These are phyloP conservation scores for Aethina tumida DNA, from an alignment of 1,140 invertebrate species.

Conservation along the genomic window DNA sequence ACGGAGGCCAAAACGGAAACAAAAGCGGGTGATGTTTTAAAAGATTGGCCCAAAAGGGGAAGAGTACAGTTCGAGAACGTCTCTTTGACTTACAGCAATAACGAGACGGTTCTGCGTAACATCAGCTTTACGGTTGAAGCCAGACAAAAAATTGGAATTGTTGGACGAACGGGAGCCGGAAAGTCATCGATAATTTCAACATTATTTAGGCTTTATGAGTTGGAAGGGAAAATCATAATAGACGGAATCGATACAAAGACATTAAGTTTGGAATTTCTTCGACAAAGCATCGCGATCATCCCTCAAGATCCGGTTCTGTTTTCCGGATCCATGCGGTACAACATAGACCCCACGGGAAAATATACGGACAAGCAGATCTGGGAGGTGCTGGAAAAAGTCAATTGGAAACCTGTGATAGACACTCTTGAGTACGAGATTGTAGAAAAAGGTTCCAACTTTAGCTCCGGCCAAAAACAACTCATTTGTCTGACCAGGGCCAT, in stretches of 20 bases:
- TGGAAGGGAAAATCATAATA: constrained; percentile 11
- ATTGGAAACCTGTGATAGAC: constrained; percentile 25
- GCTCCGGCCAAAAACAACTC: constrained; percentile 69
- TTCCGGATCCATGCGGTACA: constrained; percentile 43
- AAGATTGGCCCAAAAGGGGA: constrained; percentile 53
- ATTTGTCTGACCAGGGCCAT: constrained; percentile 70
- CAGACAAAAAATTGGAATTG: constrained; percentile 55
- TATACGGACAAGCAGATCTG: constrained; percentile 40
- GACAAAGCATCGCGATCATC: constrained; percentile 65
- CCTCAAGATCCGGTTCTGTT: constrained; percentile 69
- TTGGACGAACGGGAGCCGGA: constrained; percentile 69
- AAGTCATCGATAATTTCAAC: constrained; percentile 68
- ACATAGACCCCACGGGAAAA: constrained; percentile 46
- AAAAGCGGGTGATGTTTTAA: constrained; percentile 54
- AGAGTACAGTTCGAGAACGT: constrained; percentile 55
- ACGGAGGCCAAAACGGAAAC: constrained; percentile 58
- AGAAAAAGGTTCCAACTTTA: constrained; percentile 62
- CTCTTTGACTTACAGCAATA: constrained; percentile 53
- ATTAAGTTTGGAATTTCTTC: constrained; percentile 56
- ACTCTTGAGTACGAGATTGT: constrained; percentile 36
- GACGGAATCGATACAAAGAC: constrained; percentile 38
- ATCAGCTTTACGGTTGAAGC: constrained; percentile 49
- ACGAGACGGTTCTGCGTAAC: constrained; percentile 53
- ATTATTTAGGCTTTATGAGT: constrained; percentile 51
- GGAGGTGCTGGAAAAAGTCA: constrained; percentile 30